These are phyloP conservation scores for Buceros bicornis DNA, from an alignment of 2,797 vertebrate species.

Conservation along the genomic window DNA sequence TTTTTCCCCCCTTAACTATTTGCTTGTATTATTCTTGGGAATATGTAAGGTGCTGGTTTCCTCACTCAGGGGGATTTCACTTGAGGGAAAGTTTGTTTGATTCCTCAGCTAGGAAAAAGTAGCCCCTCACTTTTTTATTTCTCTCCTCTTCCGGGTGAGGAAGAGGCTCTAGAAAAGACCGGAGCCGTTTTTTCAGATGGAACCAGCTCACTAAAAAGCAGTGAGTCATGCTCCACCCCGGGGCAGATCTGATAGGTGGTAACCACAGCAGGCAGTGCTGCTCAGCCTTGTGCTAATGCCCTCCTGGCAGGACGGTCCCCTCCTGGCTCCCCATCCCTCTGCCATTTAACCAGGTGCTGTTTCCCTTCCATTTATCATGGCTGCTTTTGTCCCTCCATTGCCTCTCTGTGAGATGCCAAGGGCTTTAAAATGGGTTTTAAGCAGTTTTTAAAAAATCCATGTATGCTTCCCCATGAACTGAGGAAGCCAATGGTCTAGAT, in stretches of 20 bases:
- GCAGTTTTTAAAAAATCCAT: neutral
- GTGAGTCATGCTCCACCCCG: neutral
- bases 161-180: constrained; percentile 8
- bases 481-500: neutral
- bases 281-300: neutral
- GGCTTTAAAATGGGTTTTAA: neutral
- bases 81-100: constrained; percentile 44
- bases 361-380: neutral
- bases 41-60: neutral
- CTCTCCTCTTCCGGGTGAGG: neutral
- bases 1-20: neutral
- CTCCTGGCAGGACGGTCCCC: neutral
- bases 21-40: neutral
- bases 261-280: neutral
- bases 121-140: constrained; percentile 13
- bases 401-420: neutral
- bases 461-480: neutral
- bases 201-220: constrained; percentile 48
- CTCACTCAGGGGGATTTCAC: neutral
- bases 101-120: constrained; percentile 1
- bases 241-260: neutral
- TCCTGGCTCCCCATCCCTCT: neutral
- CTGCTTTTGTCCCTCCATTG: neutral
- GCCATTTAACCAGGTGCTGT: neutral
- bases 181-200: constrained; percentile 1